Evolutionary conservation across 92 coral and sea anemone genomes (phyloP).

Genomic region (Phenganax marumi): DNA sequence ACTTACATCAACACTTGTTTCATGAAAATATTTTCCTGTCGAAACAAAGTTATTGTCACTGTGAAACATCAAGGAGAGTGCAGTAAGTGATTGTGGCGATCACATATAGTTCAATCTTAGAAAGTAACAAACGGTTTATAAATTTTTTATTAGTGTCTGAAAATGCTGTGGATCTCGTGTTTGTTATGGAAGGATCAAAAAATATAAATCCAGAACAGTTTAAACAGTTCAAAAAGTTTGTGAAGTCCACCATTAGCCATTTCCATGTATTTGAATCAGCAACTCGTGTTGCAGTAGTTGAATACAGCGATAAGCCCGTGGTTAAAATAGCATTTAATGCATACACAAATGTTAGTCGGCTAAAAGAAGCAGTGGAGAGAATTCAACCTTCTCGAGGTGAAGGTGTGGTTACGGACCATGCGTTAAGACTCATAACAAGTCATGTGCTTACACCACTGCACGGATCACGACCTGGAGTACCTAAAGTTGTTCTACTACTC

Average conservation of each 20-base stretch:
- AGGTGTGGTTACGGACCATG: slow-evolving; percentile 42
- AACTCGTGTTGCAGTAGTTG: slow-evolving; percentile 71
- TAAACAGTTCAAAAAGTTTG: slow-evolving; percentile 63
- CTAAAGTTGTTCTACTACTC: slow-evolving; percentile 73
- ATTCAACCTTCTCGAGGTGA: slow-evolving; percentile 59
- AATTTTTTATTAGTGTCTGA: slow-evolving; percentile 24
- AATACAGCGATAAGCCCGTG: slow-evolving; percentile 60
- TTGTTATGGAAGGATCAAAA: slow-evolving; percentile 73
- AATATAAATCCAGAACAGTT: slow-evolving; percentile 64
- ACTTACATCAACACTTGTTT: slow-evolving; percentile 33
- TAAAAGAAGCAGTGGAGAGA: slow-evolving; percentile 52
- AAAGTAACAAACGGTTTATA: no score
- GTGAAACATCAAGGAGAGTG: slow-evolving; percentile 35
- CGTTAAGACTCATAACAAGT: slow-evolving; percentile 60
- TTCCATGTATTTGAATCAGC: slow-evolving; percentile 62
- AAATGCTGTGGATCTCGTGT: slow-evolving; percentile 63
- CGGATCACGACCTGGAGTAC: slow-evolving; percentile 78
- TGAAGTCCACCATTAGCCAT: slow-evolving; percentile 55
- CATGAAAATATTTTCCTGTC: slow-evolving; percentile 29
- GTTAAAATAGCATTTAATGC: slow-evolving; percentile 58
- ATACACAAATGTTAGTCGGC: slow-evolving; percentile 51
- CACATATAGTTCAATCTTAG: not conserved
- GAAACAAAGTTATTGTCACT: slow-evolving; percentile 17
- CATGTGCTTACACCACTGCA: slow-evolving; percentile 62
- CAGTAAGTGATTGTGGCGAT: not conserved